These are phyloP conservation scores for Pongo abelii DNA, from an alignment of 2,113 vertebrate species.

Conservation along the genomic window DNA sequence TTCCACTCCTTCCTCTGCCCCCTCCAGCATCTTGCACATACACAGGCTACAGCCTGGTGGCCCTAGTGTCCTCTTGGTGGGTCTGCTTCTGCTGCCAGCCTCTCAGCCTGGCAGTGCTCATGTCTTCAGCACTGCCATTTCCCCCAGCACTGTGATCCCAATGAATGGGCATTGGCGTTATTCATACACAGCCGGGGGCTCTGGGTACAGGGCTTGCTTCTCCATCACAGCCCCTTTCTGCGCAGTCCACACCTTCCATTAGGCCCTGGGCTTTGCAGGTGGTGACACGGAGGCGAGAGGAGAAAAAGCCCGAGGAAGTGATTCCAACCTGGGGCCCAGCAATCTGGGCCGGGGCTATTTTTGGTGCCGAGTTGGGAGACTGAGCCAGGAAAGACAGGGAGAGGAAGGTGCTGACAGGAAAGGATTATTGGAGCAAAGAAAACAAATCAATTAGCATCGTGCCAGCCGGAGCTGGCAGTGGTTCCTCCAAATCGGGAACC, in stretches of 20 bases:
- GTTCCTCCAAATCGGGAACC: slow-evolving; percentile 9
- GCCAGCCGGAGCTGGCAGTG: background rate
- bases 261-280: fast-evolving
- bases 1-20: background rate
- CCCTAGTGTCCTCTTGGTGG: background rate
- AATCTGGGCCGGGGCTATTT: background rate
- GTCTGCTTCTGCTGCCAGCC: fast-evolving
- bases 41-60: background rate
- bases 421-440: background rate
- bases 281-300: fast-evolving
- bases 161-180: fast-evolving
- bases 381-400: background rate
- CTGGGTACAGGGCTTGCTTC: fast-evolving
- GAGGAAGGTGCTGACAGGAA: background rate
- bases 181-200: background rate
- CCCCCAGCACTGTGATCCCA: fast-evolving
- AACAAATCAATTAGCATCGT: background rate
- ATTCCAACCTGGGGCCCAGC: background rate
- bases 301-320: fast-evolving
- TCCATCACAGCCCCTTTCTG: background rate
- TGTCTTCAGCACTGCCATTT: too few species aligned
- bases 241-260: background rate
- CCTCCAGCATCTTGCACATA: background rate
- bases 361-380: background rate
- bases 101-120: background rate